These are phyloP conservation scores for Clunio marinus DNA, from an alignment of 2,888 invertebrate species.

Conservation along the genomic window DNA sequence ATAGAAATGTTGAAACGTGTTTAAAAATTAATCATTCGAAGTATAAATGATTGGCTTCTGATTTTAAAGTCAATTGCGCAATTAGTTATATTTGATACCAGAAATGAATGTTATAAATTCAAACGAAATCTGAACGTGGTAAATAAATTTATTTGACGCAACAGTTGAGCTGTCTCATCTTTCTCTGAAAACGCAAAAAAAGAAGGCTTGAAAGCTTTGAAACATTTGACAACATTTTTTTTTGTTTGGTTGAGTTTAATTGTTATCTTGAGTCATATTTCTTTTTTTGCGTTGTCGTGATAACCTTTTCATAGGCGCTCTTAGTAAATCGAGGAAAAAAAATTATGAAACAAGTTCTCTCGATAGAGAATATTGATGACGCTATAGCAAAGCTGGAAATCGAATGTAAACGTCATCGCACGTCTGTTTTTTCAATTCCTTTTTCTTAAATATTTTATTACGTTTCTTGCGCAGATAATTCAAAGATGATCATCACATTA, in stretches of 20 bases:
- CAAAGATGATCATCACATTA: too few species aligned
- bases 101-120: neutral
- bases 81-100: neutral
- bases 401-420: too few species aligned
- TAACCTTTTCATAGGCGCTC: neutral
- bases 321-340: neutral
- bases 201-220: too few species aligned
- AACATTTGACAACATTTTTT: neutral
- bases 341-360: too few species aligned
- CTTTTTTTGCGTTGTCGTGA: neutral
- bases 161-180: too few species aligned
- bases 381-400: neutral
- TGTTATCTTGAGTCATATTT: neutral
- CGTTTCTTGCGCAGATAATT: too few species aligned
- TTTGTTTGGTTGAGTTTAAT: neutral
- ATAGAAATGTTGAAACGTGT: neutral
- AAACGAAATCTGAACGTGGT: neutral
- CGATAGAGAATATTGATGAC: slow-evolving; percentile 1
- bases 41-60: too few species aligned
- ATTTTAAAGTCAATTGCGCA: neutral
- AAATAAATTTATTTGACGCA: too few species aligned
- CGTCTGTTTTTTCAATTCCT: neutral
- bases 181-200: too few species aligned
- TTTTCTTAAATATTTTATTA: too few species aligned
- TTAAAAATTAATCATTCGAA: neutral